Conservation (phyloP, 30 jellyfish, hydroid and myxozoan genomes). For the Turritopsis rubra region DNA sequence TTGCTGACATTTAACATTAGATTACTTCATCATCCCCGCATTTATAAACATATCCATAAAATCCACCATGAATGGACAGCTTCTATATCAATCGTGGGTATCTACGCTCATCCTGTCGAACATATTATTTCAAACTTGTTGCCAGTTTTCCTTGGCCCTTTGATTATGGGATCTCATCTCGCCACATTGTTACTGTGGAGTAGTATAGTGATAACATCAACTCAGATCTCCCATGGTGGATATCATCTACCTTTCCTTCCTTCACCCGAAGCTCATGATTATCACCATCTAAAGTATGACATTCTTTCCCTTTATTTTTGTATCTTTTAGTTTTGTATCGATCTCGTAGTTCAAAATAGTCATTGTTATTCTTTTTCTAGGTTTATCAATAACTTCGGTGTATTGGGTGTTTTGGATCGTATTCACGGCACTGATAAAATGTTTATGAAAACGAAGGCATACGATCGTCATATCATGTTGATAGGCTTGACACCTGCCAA, state of each 20-base stretch:
- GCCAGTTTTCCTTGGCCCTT: constrained; percentile 71
- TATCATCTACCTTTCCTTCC: constrained; percentile 88
- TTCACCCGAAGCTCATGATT: constrained; percentile 97
- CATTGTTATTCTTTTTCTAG: constrained; percentile 33
- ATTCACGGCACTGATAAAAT: constrained; percentile 88
- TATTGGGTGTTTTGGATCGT: constrained; percentile 91
- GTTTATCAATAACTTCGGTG: constrained; percentile 87
- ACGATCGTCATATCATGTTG: constrained; percentile 84
- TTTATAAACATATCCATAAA: constrained; percentile 79
- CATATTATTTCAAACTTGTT: constrained; percentile 53
- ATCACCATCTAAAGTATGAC: constrained; percentile 78
- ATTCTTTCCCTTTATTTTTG: neutral
- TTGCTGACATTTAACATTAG: constrained; percentile 10
- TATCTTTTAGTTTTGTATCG: neutral
- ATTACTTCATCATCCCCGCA: constrained; percentile 75
- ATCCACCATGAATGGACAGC: constrained; percentile 96
- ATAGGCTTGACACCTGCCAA: constrained; percentile 75
- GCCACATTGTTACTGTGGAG: constrained; percentile 80
- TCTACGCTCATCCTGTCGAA: constrained; percentile 82
- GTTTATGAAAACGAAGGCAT: constrained; percentile 84
- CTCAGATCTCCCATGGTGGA: constrained; percentile 79
- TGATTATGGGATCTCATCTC: constrained; percentile 82
- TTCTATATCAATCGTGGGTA: constrained; percentile 55
- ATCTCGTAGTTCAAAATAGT: neutral
- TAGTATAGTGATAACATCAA: constrained; percentile 50